Conservation (phyloP, 2,113 vertebrate species). For the Leucosticte australis region DNA sequence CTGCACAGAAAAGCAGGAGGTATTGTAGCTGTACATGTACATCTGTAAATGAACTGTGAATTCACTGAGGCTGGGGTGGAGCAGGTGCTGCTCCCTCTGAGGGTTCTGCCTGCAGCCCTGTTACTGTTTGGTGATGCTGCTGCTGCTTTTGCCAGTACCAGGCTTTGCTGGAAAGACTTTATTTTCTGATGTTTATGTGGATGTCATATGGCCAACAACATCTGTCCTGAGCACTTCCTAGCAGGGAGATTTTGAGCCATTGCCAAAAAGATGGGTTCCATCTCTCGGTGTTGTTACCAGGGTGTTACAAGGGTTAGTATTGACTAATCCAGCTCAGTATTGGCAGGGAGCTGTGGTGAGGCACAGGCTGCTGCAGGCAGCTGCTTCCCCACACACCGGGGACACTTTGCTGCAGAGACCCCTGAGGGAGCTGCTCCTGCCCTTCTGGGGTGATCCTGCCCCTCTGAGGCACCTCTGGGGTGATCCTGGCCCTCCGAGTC, state of each 20-base stretch:
- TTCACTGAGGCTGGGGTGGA: not conserved
- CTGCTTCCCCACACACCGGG: not conserved
- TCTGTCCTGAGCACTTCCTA: not conserved
- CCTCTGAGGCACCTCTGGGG: not conserved
- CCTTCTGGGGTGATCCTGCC: not conserved
- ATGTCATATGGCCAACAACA: not conserved
- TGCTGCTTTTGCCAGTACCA: not conserved
- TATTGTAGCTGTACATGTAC: not conserved
- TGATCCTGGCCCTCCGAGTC: not conserved
- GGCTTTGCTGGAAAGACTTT: not conserved
- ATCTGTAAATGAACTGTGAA: not conserved
- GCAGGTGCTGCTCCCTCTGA: not conserved
- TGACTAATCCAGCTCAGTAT: not conserved
- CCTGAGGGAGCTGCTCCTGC: not conserved
- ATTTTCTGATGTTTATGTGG: not conserved
- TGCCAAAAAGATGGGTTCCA: not conserved
- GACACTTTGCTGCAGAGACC: not conserved
- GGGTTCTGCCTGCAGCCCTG: not conserved
- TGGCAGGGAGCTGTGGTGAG: not conserved
- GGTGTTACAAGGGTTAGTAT: not conserved
- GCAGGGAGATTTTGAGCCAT: not conserved
- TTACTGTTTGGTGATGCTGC: not conserved
- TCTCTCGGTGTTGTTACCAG: not conserved
- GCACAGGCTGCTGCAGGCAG: not conserved
- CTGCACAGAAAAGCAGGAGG: not conserved